phyloP scores from a whole-genome alignment of 2,113 vertebrate species.

The Tyrannus savana region DNA sequence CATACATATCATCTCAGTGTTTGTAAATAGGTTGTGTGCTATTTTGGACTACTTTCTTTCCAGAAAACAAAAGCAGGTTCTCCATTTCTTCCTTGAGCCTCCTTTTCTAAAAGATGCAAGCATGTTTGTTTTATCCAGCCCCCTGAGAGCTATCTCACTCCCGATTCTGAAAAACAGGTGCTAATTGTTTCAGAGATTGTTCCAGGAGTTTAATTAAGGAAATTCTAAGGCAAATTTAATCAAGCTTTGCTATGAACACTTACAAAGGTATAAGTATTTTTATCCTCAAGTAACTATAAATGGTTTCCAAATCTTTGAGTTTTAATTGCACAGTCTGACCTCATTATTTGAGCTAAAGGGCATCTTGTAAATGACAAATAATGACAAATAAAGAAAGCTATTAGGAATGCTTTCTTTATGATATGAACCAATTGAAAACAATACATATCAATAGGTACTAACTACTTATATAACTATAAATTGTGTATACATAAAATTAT shows the following conservation, averaged over 20 bases:
- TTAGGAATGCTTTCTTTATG: background rate
- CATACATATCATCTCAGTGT: background rate
- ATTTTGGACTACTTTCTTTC: background rate
- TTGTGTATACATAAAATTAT: background rate
- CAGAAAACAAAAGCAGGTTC: background rate
- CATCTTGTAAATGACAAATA: background rate
- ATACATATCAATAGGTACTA: background rate
- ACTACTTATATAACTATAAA: background rate
- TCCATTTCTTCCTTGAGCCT: background rate
- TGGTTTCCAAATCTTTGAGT: background rate
- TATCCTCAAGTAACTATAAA: background rate
- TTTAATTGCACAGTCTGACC: background rate
- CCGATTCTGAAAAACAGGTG: background rate
- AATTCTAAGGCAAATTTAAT: constrained; percentile 13
- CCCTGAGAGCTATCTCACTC: background rate
- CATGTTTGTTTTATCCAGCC: background rate
- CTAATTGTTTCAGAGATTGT: background rate
- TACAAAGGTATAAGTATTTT: background rate
- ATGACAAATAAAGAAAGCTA: background rate
- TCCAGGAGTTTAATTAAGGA: background rate
- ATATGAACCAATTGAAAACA: background rate
- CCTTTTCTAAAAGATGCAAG: background rate
- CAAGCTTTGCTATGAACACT: background rate
- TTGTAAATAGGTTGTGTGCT: background rate
- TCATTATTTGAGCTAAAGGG: background rate